These are phyloP conservation scores for Phenacoccus solenopsis DNA, from an alignment of 1,140 invertebrate species.

Conservation along the genomic window DNA sequence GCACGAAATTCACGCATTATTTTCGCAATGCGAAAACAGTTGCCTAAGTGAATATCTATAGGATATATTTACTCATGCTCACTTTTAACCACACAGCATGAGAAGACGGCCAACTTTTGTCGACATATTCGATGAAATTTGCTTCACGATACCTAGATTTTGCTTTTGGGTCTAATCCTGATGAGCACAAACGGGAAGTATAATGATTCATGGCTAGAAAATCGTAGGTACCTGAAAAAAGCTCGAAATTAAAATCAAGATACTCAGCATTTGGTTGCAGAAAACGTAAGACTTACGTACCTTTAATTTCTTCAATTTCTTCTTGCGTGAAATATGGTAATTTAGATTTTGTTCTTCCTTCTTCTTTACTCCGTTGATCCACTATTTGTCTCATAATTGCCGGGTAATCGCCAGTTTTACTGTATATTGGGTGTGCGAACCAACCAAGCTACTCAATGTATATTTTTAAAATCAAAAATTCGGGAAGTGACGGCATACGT, in stretches of 20 bases:
- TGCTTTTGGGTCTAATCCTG: neutral
- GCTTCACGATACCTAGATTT: slow-evolving; percentile 4
- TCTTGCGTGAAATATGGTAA: slow-evolving; percentile 45
- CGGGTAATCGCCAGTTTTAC: slow-evolving; percentile 47
- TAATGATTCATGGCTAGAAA: slow-evolving; percentile 50
- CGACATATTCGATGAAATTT: neutral
- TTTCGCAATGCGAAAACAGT: no score
- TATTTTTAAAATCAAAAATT: no score
- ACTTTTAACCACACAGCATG: slow-evolving; percentile 19
- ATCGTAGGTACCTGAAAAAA: slow-evolving; percentile 37
- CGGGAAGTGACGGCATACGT: no score
- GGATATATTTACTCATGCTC: no score
- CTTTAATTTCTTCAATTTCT: slow-evolving; percentile 42
- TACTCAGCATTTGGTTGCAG: neutral
- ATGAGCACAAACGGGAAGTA: slow-evolving; percentile 31
- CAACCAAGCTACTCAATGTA: slow-evolving; percentile 40
- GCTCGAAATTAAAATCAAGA: neutral
- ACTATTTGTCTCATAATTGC: slow-evolving; percentile 42
- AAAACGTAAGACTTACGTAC: slow-evolving; percentile 27
- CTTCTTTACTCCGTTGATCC: slow-evolving; percentile 39
- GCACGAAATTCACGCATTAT: no score
- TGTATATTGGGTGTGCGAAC: slow-evolving; percentile 49
- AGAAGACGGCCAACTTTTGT: slow-evolving; percentile 20
- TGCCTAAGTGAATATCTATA: no score
- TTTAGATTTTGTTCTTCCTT: slow-evolving; percentile 42